These are phyloP conservation scores for Toxostoma redivivum DNA, from an alignment of 2,113 vertebrate species.

Conservation along the genomic window DNA sequence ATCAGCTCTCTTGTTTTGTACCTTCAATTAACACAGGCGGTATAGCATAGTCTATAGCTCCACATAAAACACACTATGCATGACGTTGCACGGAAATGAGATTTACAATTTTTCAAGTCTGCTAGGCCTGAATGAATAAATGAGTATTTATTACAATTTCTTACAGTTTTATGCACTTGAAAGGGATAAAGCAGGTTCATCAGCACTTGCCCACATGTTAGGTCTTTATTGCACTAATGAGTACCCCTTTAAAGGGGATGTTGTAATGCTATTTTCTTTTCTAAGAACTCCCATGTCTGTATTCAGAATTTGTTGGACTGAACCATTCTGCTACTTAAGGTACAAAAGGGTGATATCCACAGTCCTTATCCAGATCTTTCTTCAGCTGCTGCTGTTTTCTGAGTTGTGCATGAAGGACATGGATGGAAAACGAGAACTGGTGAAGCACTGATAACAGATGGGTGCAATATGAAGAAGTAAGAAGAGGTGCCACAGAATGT, in stretches of 20 bases:
- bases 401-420: not conserved
- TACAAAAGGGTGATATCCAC: not conserved
- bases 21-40: not conserved
- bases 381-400: not conserved
- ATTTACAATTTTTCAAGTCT: not conserved
- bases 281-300: not conserved
- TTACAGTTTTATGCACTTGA: constrained; percentile 13
- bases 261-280: not conserved
- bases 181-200: constrained; percentile 16
- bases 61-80: not conserved
- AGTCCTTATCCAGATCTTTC: not conserved
- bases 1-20: not conserved
- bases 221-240: not conserved
- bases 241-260: not conserved
- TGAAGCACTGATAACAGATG: not conserved
- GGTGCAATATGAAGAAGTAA: not conserved
- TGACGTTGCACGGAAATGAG: not conserved
- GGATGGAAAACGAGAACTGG: not conserved
- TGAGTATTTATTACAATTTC: constrained; percentile 20
- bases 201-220: not conserved
- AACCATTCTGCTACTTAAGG: not conserved
- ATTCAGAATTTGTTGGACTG: not conserved
- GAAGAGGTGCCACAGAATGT: not conserved
- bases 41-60: not conserved
- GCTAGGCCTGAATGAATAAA: constrained; percentile 11